Percentiles rank a stretch among this genome's conserved stretches.
phyloP scores from a whole-genome alignment of 1,140 invertebrate species.

The Drosophila jambulina region DNA sequence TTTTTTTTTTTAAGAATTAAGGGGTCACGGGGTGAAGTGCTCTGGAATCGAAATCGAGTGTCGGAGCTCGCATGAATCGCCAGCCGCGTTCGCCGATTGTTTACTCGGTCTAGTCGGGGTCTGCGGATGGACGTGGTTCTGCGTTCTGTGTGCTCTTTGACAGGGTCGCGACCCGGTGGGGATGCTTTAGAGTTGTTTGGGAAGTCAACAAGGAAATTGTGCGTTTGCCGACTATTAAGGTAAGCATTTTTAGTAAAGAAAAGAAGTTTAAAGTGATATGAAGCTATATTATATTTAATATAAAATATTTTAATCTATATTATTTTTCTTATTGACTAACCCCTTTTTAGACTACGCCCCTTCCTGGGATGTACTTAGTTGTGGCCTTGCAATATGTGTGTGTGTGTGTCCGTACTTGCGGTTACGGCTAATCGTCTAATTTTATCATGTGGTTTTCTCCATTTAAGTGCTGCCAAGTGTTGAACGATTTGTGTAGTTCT shows the following conservation, averaged over 20 bases:
- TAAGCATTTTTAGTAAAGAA: too few species aligned
- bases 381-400: not conserved
- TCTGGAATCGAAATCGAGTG: slow-evolving; percentile 35
- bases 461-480: slow-evolving; percentile 78
- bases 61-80: slow-evolving; percentile 44
- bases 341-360: not conserved
- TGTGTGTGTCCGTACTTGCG: slow-evolving; percentile 47
- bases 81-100: slow-evolving; percentile 65
- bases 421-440: slow-evolving; percentile 78
- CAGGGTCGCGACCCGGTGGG: slow-evolving; percentile 20
- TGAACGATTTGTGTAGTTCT: slow-evolving; percentile 73
- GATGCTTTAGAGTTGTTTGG: not conserved
- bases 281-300: not conserved
- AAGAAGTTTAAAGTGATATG: not conserved
- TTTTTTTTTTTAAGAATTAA: slow-evolving; percentile 32
- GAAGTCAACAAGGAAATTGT: not conserved
- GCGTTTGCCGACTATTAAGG: not conserved
- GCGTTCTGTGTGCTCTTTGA: slow-evolving; percentile 14
- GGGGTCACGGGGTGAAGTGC: slow-evolving; percentile 28
- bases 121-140: slow-evolving; percentile 21
- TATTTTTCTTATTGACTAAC: not conserved
- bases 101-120: slow-evolving; percentile 67
- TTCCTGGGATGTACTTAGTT: not conserved
- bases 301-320: not conserved
- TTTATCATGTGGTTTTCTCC: slow-evolving; percentile 80